phyloP scores from a whole-genome alignment of 2,113 vertebrate species.

The Pachyramphus minor region DNA sequence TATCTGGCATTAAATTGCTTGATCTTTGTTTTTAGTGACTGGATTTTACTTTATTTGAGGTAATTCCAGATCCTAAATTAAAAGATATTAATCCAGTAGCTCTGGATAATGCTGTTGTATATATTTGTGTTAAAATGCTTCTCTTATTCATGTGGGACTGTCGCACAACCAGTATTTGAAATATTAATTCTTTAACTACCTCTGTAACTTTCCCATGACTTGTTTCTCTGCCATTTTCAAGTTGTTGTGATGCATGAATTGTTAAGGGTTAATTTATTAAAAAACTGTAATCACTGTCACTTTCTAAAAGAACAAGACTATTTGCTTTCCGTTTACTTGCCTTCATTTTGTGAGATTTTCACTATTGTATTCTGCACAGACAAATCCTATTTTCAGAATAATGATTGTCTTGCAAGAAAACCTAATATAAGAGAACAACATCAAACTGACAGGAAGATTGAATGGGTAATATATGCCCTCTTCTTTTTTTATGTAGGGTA shows the following conservation, averaged over 20 bases:
- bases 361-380: not conserved
- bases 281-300: not conserved
- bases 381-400: not conserved
- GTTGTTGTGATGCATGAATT: not conserved
- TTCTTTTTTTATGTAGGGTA: not conserved
- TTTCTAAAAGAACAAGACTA: not conserved
- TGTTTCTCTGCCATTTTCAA: not conserved
- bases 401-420: not conserved
- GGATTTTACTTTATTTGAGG: not conserved
- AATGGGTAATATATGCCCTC: not conserved
- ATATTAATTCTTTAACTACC: not conserved
- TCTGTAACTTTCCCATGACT: not conserved
- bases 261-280: not conserved
- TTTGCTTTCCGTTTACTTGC: not conserved
- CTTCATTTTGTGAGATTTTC: not conserved
- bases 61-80: not conserved
- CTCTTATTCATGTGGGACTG: not conserved
- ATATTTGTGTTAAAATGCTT: not conserved
- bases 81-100: not conserved
- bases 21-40: not conserved
- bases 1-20: not conserved
- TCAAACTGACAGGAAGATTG: constrained; percentile 14
- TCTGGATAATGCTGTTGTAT: not conserved
- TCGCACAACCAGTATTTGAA: not conserved
- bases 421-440: not conserved